A percentile compares a stretch with the other conserved stretches of the same genome.
phyloP scores from a whole-genome alignment of 2,888 invertebrate genomes.

The Mimachlamys varia region DNA sequence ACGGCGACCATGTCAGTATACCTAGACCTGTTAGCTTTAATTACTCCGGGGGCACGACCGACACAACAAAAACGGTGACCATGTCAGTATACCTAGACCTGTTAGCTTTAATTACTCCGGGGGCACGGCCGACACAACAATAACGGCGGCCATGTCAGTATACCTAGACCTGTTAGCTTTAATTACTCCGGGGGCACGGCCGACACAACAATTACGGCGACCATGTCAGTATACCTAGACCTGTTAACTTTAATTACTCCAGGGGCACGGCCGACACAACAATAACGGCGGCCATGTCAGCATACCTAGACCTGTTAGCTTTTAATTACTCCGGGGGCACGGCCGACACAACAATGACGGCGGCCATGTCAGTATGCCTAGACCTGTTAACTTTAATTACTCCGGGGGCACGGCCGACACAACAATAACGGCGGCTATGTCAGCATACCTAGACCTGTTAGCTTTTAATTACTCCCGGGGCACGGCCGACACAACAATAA shows the following conservation, averaged over 20 bases:
- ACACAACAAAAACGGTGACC: not conserved
- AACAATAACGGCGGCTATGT: not conserved
- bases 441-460: not conserved
- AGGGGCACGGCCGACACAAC: not conserved
- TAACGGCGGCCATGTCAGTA: not conserved
- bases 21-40: not conserved
- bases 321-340: not conserved
- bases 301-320: not conserved
- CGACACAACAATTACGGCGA: not conserved
- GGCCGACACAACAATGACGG: not conserved
- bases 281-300: not conserved
- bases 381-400: not conserved
- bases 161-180: not conserved
- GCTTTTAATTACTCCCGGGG: not conserved
- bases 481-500: not conserved
- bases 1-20: not conserved
- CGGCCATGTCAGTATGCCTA: not conserved
- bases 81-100: not conserved
- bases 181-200: not conserved
- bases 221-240: not conserved
- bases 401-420: not conserved
- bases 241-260: not conserved
- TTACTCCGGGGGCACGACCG: not conserved
- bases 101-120: not conserved
- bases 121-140: not conserved